These are phyloP conservation scores for Tethea ocularis DNA, from an alignment of 2,888 invertebrate species.

Conservation along the genomic window DNA sequence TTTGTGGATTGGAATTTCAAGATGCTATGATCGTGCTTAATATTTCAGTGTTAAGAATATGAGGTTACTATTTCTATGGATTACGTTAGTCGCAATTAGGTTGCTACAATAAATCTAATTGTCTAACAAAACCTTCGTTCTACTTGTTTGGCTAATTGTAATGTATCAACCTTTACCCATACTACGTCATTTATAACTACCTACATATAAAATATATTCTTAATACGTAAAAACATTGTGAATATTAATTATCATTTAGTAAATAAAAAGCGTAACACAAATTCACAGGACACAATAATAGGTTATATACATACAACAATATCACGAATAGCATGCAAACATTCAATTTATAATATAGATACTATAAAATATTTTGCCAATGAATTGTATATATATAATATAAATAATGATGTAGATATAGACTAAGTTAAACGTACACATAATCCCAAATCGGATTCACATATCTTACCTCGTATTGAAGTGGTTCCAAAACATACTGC, in stretches of 20 bases:
- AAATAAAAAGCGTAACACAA: conserved; percentile 85
- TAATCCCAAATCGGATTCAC: conserved; percentile 59
- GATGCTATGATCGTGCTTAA: conserved; percentile 1
- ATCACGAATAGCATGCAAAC: conserved; percentile 61
- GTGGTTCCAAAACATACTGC: conserved; percentile 99
- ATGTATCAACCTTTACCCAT: neutral
- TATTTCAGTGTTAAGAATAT: neutral
- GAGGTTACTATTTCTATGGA: neutral
- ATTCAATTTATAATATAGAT: conserved; percentile 26
- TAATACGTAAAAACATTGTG: conserved; percentile 26
- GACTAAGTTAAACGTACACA: conserved; percentile 45
- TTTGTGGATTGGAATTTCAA: neutral
- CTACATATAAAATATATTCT: conserved; percentile 35
- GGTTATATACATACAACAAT: conserved; percentile 40
- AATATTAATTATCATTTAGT: conserved; percentile 32
- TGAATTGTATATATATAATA: conserved; percentile 35
- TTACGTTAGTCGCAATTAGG: neutral
- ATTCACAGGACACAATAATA: conserved; percentile 85
- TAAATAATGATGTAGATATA: conserved; percentile 22
- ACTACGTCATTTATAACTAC: conserved; percentile 20
- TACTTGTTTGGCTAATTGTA: neutral
- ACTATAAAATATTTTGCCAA: conserved; percentile 35
- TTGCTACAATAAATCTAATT: neutral
- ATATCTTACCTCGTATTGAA: conserved; percentile 98
- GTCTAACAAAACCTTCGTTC: neutral